Base-by-base conservation (phyloP, 2,113 vertebrate species). In the Rafetus swinhoei region DNA sequence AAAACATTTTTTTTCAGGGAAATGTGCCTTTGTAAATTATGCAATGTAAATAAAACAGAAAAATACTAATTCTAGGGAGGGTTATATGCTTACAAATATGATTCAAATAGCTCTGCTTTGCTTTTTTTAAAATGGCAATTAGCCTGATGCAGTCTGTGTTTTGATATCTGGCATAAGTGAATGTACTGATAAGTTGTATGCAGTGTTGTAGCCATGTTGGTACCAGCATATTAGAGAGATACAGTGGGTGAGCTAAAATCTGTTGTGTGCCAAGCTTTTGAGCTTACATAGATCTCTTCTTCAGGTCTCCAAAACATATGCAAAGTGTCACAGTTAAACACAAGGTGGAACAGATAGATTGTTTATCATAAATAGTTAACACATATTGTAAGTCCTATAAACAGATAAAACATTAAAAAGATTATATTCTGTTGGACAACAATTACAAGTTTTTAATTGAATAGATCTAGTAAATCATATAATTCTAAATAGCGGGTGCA, bases 21-120 rank as follows among this genome's bases (percentile, higher is more conserved):
- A 18, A 76, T 81, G 85, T 81, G 79, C 80, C 84, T 72, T 50
- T 87, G 82, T 95, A 86, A 94, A 65, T 18, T 90, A 74, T 74
- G 1, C 55, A 9, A 25, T 81, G 87, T 2, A 21, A 50, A 91
- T 27, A 57, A 85, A 84, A 16, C 79, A 90, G 5, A 35, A 2
- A 29, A 8, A 5, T 53, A n/a, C 29, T 83, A 32, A 93, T 74
- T 22, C 11, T 82, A 92, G 8, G 1, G 2, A 7, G 60, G 27
- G 52, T 90, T 59, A 7, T 85, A 25, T 35, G 16, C 65, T 86
- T 92, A 86, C 2, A 87, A 81, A 79, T 3, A 74, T 0, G 4
- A 77, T n/a, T 16, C 54, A 54, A 90, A 91, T 74, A 93, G 12
- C 12, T 90, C 25, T 92, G 69, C 10, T 92, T 29, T 93, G 69